Conservation (phyloP, 2,888 invertebrate species). For the Cristatella mucedo region DNA sequence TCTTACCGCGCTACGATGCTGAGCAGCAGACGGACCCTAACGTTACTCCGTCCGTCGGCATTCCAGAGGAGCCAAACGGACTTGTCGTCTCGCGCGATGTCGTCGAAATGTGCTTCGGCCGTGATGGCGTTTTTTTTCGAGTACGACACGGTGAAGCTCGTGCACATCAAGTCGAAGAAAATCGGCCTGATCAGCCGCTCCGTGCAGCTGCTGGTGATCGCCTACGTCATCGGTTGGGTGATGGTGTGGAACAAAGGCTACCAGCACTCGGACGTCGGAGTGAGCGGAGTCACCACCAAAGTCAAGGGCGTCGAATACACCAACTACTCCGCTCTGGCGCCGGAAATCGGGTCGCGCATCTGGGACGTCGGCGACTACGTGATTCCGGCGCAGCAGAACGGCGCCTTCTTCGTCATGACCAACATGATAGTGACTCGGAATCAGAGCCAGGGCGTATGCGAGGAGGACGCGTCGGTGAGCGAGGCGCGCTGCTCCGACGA, state of each 20-base stretch:
- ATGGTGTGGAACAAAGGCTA: conserved; percentile 42
- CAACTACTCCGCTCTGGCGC: conserved; percentile 16
- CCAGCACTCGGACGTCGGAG: conserved; percentile 37
- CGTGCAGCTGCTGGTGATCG: conserved; percentile 37
- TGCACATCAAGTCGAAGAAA: conserved; percentile 40
- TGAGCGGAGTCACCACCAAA: conserved; percentile 41
- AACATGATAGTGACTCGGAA: conserved; percentile 40
- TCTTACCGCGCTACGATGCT: too few relatives aligned
- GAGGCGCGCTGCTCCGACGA: conserved; percentile 7
- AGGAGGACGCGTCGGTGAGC: conserved; percentile 17
- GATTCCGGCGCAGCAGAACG: conserved; percentile 41
- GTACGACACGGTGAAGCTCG: conserved; percentile 41
- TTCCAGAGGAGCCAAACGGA: too few relatives aligned
- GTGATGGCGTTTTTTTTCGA: conserved; percentile 35
- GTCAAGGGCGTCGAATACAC: conserved; percentile 41
- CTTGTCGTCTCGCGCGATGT: too few relatives aligned
- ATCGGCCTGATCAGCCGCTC: conserved; percentile 40
- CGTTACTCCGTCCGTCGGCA: too few relatives aligned
- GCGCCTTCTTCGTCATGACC: conserved; percentile 43
- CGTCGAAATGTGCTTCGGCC: too few relatives aligned
- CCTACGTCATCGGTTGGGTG: conserved; percentile 40
- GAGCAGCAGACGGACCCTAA: too few relatives aligned
- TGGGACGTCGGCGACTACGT: conserved; percentile 44
- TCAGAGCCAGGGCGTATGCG: conserved; percentile 35
- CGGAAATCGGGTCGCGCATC: conserved; percentile 18